Percentiles rank a stretch among this genome's conserved stretches.
Conservation (phyloP, 2,888 invertebrate genomes). For the Stenolophus ochropezus region DNA sequence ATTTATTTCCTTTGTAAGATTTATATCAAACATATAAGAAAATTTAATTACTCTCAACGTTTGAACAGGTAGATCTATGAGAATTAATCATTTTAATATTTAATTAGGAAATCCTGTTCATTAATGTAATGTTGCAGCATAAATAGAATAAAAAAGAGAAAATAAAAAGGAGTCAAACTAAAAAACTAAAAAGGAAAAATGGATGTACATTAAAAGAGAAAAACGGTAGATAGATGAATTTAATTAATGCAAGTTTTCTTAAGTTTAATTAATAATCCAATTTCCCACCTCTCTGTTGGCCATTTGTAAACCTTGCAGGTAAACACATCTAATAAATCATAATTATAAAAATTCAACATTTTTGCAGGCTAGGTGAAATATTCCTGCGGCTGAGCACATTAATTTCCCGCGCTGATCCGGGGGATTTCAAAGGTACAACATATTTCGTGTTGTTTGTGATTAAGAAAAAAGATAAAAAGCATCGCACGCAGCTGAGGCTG, state of each 20-base stretch:
- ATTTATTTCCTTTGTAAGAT: no score
- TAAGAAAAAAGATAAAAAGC: slow-evolving; percentile 47
- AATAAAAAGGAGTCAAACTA: no score
- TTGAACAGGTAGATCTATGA: no score
- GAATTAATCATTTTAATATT: no score
- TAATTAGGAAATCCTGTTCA: no score
- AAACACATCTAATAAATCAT: slow-evolving; percentile 51
- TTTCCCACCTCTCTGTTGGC: background rate
- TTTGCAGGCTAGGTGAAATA: slow-evolving; percentile 32
- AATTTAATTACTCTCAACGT: no score
- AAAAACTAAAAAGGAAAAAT: no score
- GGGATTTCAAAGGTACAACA: slow-evolving; percentile 54
- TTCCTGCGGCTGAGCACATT: slow-evolving; percentile 29
- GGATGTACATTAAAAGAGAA: no score
- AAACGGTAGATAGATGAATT: background rate
- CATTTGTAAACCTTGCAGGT: slow-evolving; percentile 21
- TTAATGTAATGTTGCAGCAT: no score
- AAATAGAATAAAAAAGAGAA: no score
- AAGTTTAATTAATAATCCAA: slow-evolving; percentile 3
- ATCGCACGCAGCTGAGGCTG: slow-evolving; percentile 34
- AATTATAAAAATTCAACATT: slow-evolving; percentile 53
- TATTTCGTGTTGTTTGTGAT: slow-evolving; percentile 50
- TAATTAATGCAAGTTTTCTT: background rate
- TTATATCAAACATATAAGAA: no score
- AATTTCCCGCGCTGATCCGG: slow-evolving; percentile 46